Evolutionary conservation across 2,797 vertebrate species (phyloP).

Genomic region (Nyctalus aviator): DNA sequence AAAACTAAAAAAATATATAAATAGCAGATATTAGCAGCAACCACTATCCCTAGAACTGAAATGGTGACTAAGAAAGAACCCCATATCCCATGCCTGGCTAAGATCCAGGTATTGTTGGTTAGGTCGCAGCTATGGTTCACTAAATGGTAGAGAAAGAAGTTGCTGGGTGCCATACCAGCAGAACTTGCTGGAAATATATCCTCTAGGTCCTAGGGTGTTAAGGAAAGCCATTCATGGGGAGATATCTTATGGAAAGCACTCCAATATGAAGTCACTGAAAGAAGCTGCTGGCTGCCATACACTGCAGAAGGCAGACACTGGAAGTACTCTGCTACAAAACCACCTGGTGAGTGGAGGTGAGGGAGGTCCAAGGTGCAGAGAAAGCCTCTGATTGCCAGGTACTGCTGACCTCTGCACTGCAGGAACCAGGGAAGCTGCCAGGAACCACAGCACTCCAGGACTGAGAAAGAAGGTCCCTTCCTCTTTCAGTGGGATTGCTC

Average conservation of each 20-base stretch:
- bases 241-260: not conserved
- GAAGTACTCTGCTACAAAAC: not conserved
- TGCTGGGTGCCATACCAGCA: not conserved
- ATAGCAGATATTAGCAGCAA: not conserved
- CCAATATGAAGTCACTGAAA: not conserved
- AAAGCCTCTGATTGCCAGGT: not conserved
- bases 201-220: not conserved
- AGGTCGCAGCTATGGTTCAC: not conserved
- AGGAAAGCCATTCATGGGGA: not conserved
- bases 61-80: not conserved
- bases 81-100: not conserved
- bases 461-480: not conserved
- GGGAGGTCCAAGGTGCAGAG: not conserved
- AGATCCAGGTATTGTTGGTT: not conserved
- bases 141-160: not conserved
- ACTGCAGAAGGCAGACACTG: not conserved
- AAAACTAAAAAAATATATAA: slow-evolving; percentile 19
- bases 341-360: accelerated
- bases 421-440: not conserved
- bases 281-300: not conserved
- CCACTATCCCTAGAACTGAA: not conserved
- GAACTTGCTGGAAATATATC: not conserved
- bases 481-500: not conserved
- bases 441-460: not conserved
- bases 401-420: not conserved